Evolutionary conservation across 2,888 invertebrate species (phyloP).

Genomic region (Hemicrepidius hirtus): DNA sequence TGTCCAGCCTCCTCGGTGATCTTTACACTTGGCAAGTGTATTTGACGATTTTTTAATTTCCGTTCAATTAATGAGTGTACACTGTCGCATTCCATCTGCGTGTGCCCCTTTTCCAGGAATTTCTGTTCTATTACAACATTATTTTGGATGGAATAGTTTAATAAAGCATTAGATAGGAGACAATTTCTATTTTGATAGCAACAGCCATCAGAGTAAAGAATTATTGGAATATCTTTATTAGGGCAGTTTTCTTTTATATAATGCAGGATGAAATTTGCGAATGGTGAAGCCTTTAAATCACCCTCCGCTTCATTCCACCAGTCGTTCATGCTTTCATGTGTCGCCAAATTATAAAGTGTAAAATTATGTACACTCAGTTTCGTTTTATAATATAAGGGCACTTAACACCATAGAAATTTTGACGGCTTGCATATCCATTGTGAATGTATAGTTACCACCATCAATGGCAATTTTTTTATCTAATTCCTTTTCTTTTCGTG

Average conservation of each 20-base stretch:
- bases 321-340: conserved; percentile 9
- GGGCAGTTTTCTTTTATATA: conserved; percentile 10
- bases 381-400: no score
- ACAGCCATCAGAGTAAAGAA: conserved; percentile 56
- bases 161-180: conserved; percentile 52
- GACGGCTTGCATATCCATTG: no score
- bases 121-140: conserved; percentile 42
- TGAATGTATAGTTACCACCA: no score
- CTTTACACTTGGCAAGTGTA: conserved; percentile 45
- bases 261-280: conserved; percentile 19
- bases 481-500: no score
- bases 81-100: conserved; percentile 56
- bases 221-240: conserved; percentile 39
- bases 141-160: conserved; percentile 33
- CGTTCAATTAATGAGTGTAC: conserved; percentile 54
- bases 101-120: conserved; percentile 53
- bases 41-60: conserved; percentile 50
- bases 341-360: conserved; percentile 7
- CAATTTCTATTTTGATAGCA: conserved; percentile 55
- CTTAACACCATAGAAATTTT: no score
- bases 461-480: no score
- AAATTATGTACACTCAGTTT: no score
- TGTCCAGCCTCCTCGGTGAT: conserved; percentile 48
- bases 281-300: conserved; percentile 16
- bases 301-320: conserved; percentile 28